A percentile compares a stretch with the other conserved stretches of the same genome.
Conservation (phyloP, 2,888 invertebrate genomes). For the Parnassius orleans region DNA sequence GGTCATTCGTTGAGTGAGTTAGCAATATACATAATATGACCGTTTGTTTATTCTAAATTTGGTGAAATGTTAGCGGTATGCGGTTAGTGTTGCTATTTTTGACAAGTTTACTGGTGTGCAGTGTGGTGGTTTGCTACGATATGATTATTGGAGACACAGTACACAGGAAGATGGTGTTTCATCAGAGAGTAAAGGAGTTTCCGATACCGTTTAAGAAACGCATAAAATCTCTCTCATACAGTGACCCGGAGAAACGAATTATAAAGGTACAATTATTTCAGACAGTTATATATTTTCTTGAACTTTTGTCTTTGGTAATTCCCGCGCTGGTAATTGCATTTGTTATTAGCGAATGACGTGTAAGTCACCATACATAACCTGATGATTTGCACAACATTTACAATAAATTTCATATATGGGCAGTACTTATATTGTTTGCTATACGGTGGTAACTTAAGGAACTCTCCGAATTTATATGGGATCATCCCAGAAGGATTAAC, state of each 20-base stretch:
- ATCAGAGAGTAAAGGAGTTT: conserved; percentile 71
- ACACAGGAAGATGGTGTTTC: conserved; percentile 74
- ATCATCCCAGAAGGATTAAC: no score
- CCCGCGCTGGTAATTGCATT: no score
- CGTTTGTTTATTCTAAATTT: conserved; percentile 28
- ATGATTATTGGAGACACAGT: conserved; percentile 74
- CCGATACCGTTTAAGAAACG: conserved; percentile 75
- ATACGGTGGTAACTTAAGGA: no score
- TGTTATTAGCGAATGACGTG: no score
- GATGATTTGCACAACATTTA: no score
- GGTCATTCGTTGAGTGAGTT: conserved; percentile 34
- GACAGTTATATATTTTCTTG: no score
- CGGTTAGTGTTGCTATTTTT: conserved; percentile 51
- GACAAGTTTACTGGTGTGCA: conserved; percentile 26
- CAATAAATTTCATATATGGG: no score
- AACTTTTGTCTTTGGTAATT: no score
- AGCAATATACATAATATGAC: conserved; percentile 31
- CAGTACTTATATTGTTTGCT: no score
- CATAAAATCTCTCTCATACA: conserved; percentile 60
- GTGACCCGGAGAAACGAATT: conserved; percentile 63
- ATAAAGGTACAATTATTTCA: conserved; percentile 53
- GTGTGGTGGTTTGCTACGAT: conserved; percentile 43
- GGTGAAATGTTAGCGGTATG: conserved; percentile 54
- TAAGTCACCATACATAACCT: no score
- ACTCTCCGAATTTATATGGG: no score